Evolutionary conservation across 2,797 vertebrate species (phyloP).

Genomic region (Danionella dracula): DNA sequence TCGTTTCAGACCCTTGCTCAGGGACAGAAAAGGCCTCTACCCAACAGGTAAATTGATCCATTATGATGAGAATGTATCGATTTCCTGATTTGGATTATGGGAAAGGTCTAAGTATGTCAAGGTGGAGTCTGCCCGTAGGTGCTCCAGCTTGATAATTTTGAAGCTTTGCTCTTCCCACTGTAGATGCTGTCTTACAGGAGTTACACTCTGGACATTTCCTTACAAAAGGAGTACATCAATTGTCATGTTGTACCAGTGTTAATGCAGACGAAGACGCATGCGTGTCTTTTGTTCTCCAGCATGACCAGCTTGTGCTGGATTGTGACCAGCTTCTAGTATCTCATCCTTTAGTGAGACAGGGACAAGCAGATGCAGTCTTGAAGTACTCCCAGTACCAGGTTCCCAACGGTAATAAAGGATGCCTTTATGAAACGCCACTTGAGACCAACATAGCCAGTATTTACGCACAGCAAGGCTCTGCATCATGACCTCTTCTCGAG

Average conservation of each 20-base stretch:
- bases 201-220: constrained; percentile 4
- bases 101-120: constrained; percentile 26
- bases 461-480: constrained; percentile 10
- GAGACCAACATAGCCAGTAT: not conserved
- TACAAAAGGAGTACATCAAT: constrained; percentile 25
- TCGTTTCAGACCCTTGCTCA: constrained; percentile 34
- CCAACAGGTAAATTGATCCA: constrained; percentile 22
- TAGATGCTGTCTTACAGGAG: not conserved
- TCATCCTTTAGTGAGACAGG: no score
- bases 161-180: constrained; percentile 4
- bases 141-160: constrained; percentile 27
- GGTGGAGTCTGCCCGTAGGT: constrained; percentile 21
- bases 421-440: not conserved
- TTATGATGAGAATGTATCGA: constrained; percentile 24
- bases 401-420: not conserved
- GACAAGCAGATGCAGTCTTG: not conserved
- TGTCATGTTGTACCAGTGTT: constrained; percentile 28
- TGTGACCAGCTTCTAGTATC: not conserved
- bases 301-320: constrained; percentile 12
- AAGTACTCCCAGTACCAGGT: not conserved
- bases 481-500: not conserved
- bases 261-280: not conserved
- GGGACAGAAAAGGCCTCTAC: constrained; percentile 3
- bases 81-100: constrained; percentile 21
- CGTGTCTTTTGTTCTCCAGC: constrained; percentile 18